Percentiles rank a stretch among this genome's conserved stretches.
Conservation (phyloP, 37 sponge, comb jelly and placozoan genomes). For the Beroe forskalii region DNA sequence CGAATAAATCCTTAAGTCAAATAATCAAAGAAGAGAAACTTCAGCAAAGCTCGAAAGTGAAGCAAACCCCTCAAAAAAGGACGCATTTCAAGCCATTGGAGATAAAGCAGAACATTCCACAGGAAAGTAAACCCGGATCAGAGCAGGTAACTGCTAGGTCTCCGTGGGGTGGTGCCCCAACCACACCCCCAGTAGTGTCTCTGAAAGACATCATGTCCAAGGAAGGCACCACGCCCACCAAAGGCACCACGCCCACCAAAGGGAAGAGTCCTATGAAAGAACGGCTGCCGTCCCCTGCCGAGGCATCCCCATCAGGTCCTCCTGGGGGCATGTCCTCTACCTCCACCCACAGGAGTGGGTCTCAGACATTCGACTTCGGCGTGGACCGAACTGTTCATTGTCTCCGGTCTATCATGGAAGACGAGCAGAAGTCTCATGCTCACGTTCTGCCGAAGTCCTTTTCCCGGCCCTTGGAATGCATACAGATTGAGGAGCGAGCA, state of each 20-base stretch:
- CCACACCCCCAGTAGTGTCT: background rate
- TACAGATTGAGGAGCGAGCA: constrained; percentile 53
- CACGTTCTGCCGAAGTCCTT: background rate
- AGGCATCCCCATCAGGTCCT: background rate
- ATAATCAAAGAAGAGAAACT: constrained; percentile 11
- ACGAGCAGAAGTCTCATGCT: background rate
- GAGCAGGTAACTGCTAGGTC: background rate
- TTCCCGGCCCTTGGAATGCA: background rate
- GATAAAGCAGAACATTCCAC: no score
- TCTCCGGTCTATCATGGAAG: constrained; percentile 51
- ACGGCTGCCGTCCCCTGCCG: background rate
- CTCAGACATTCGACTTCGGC: constrained; percentile 4
- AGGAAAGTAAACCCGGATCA: no score
- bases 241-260: background rate
- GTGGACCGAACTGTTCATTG: background rate
- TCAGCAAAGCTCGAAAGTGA: background rate
- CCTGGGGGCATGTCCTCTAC: background rate
- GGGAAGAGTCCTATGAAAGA: background rate
- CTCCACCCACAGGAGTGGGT: background rate
- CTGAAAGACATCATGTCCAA: constrained; percentile 20
- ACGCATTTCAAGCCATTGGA: no score
- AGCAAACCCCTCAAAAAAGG: no score
- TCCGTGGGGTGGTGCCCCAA: background rate
- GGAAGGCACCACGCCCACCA: background rate
- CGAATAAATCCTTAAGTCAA: background rate